Evolutionary conservation across 64 coral and sea anemone genomes (phyloP), one percentile per base, ranked within the genome.

Genomic region (Stichodactyla mertensii): DNA sequence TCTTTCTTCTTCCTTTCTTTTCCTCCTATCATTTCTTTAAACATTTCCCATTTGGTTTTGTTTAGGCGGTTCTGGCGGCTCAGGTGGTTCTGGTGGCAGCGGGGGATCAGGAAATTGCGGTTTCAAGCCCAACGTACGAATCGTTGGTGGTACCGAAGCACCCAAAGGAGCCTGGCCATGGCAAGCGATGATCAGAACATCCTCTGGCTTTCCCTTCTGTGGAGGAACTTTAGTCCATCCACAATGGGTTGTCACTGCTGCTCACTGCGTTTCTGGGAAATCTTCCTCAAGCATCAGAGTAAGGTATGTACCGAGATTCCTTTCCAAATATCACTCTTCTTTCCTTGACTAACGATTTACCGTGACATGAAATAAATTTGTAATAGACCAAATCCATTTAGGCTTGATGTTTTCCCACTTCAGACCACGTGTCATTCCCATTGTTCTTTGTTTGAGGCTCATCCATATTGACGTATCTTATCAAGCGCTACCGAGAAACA

Each of bases 121-220:
- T 55, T 57, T 83, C 19, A 87, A 90, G 26, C 88, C 92, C 13
- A 58, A 52, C 4, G 31, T 61, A 45, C 55, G 92, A 61, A 94
- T 94, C 52, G 92, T 94, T 2, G 92, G 92, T 55, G 92, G 92
- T 6, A 88, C 61, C 14, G 88, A 87, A n/a, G 92, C 92, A 1
- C 85, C 85, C 19, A 82, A 86, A 84, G 89, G 89, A 18, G 92
- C 88, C 51, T 94, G 92, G 92, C 78, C 92, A 52, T 94, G 92
- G 92, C 92, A 94, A 52, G 92, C 92, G 6, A 67, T 80, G 85
- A 19, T 94, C 61, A 82, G 77, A 22, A 58, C 85, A 0, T 14
- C 13, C 14, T 79, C 52, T 6, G 88, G 88, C 64, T 94, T 90
- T 52, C 62, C 84, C 2, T 90, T 79, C 88, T 94, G 92, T 54